These are phyloP conservation scores for Drosophila lini DNA, from an alignment of 1,140 invertebrate genomes.

Conservation along the genomic window DNA sequence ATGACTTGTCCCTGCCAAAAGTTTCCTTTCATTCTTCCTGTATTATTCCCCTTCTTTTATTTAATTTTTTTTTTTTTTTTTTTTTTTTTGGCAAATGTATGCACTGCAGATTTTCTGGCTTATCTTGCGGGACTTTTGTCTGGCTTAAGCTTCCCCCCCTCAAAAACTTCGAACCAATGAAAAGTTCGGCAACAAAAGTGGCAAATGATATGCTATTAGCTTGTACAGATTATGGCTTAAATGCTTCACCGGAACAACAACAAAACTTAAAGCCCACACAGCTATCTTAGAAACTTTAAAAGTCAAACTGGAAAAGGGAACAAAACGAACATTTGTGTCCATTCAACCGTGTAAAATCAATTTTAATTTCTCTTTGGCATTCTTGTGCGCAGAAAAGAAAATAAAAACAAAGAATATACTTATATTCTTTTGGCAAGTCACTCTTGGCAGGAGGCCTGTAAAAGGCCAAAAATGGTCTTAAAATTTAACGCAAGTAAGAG, in stretches of 20 bases:
- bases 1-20: slow-evolving; percentile 65
- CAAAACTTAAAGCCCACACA: slow-evolving; percentile 11
- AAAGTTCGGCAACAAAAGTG: slow-evolving; percentile 27
- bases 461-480: slow-evolving; percentile 47
- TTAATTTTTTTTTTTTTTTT: background rate
- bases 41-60: slow-evolving; percentile 23
- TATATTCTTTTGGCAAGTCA: slow-evolving; percentile 57
- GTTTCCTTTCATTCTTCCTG: slow-evolving; percentile 55
- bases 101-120: slow-evolving; percentile 70
- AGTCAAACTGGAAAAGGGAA: background rate
- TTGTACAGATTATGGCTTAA: slow-evolving; percentile 33
- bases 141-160: slow-evolving; percentile 28
- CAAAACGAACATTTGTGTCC: background rate
- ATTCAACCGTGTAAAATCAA: slow-evolving; percentile 62
- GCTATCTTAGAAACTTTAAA: background rate
- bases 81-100: slow-evolving; percentile 66
- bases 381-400: slow-evolving; percentile 1
- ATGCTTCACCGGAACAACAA: slow-evolving; percentile 16
- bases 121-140: slow-evolving; percentile 55
- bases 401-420: slow-evolving; percentile 15
- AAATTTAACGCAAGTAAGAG: slow-evolving; percentile 59
- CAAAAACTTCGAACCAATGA: slow-evolving; percentile 26
- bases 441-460: slow-evolving; percentile 46
- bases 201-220: slow-evolving; percentile 31
- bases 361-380: slow-evolving; percentile 68